Evolutionary conservation across 2,113 vertebrate species (phyloP).

Genomic region (Furnarius figulus): DNA sequence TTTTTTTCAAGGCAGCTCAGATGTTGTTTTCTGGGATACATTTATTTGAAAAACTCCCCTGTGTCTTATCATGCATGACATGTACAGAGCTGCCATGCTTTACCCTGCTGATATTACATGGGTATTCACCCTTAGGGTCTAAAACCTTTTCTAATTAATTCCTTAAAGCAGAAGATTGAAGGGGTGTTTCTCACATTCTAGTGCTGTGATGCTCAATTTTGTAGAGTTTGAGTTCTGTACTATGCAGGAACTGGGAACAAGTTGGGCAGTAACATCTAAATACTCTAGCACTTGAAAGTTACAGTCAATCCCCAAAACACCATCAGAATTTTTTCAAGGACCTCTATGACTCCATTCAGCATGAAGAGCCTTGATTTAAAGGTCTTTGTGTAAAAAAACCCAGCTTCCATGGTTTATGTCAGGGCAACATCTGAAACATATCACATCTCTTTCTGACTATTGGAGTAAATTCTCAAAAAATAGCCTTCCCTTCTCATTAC

Average conservation of each 20-base stretch:
- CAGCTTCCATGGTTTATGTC: not conserved
- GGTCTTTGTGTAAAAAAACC: not conserved
- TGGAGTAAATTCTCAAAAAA: not conserved
- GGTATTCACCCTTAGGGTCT: not conserved
- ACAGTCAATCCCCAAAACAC: not conserved
- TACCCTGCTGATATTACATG: not conserved
- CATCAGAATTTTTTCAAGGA: not conserved
- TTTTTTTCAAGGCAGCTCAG: not conserved
- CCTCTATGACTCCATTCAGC: not conserved
- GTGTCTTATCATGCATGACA: not conserved
- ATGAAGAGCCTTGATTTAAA: not conserved
- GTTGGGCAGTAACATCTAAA: not conserved
- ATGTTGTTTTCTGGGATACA: not conserved
- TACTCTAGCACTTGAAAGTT: not conserved
- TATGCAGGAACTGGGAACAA: not conserved
- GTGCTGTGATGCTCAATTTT: not conserved
- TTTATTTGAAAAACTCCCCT: not conserved
- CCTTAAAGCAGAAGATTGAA: not conserved
- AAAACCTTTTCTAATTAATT: not conserved
- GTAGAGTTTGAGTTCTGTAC: not conserved
- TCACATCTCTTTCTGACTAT: not conserved
- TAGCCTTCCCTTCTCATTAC: not conserved
- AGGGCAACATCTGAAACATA: not conserved
- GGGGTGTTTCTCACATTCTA: not conserved
- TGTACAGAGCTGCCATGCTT: not conserved